Base-by-base conservation (phyloP, 2,113 vertebrate genomes). In the Gila orcuttii region DNA sequence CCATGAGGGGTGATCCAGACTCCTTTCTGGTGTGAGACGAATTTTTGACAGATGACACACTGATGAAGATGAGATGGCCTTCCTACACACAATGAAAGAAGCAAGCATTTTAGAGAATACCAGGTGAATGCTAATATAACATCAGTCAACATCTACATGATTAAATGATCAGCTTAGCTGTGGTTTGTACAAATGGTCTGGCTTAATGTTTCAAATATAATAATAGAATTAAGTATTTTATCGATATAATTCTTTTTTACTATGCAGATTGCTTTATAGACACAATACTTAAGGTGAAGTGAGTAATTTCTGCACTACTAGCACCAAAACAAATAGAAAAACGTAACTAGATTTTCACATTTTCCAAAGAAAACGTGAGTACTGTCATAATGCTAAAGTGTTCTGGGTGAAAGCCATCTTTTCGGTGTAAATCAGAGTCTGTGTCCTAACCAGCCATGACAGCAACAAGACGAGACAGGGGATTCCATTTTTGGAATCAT, bases 11-110 rank as follows among this genome's bases (percentile, higher is more conserved):
- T 57, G 52, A 55, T 86, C 84, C 8, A 69, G 23, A 28, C 21
- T 77, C 19, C 39, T 85, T 50, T 89, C 89, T 45, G 88, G 59
- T 17, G 75, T 57, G 12, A 85, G 85, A 15, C 11, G 31, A 25
- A 50, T 59, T 76, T 84, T 89, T 62, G 76, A 64, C 66, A 68
- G 36, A 3, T 39, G 85, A 36, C 60, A 57, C 23, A 62, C 23
- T 11, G 84, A 68, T 21, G 52, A 52, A 28, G 52, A 80, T 6
- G 84, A 66, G 11, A 45, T 17, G 19, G 45, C 57, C n/a, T 82
- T 82, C 74, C 87, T 81, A 79, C 33, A 83, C 15, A 83, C 19
- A 80, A n/a, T 59, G 45, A 75, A 77, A 39, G 3, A 42, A 73
- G 4, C 8, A 86, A 79, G 21, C 2, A 74, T 45, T 64, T 80